Percentiles rank a stretch among this genome's conserved stretches.
Evolutionary conservation across 2,888 invertebrate species (phyloP).

Genomic region (Caenorhabditis sp.): DNA sequence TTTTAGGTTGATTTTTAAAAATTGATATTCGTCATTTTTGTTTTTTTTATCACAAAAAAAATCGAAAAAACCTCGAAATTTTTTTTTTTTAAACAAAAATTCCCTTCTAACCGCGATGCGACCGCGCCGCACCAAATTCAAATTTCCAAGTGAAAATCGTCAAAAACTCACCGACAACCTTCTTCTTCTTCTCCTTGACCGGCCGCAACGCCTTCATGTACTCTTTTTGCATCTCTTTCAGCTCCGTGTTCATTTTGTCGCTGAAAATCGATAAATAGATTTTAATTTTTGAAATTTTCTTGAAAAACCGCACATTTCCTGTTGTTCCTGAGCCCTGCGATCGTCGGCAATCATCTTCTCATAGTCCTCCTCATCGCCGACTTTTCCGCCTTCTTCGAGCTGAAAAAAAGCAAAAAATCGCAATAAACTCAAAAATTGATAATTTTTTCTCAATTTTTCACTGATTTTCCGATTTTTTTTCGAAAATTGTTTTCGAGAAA

Average conservation of each 20-base stretch:
- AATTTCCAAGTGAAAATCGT: background rate
- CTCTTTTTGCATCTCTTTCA: conserved; percentile 78
- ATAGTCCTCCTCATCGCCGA: conserved; percentile 67
- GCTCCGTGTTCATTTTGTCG: conserved; percentile 60
- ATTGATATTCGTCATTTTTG: conserved; percentile 1
- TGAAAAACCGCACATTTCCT: conserved; percentile 63
- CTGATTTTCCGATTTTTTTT: no score
- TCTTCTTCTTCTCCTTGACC: conserved; percentile 80
- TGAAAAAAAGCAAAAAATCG: conserved; percentile 20
- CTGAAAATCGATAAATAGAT: conserved; percentile 41
- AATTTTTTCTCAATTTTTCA: background rate
- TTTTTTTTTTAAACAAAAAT: conserved; percentile 2
- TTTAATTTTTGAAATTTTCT: no score
- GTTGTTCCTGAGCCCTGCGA: conserved; percentile 53
- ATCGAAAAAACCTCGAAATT: no score
- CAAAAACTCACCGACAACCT: conserved; percentile 57
- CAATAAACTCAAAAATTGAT: conserved; percentile 2
- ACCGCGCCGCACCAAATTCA: no score
- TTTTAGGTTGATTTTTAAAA: conserved; percentile 24
- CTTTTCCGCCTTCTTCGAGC: conserved; percentile 11
- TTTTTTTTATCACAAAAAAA: conserved; percentile 2
- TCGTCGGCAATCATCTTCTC: conserved; percentile 70
- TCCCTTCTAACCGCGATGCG: no score
- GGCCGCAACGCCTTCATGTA: conserved; percentile 79
- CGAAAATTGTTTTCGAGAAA: no score